Evolutionary conservation across 2,888 invertebrate species (phyloP).

Genomic region (Timandra comae): DNA sequence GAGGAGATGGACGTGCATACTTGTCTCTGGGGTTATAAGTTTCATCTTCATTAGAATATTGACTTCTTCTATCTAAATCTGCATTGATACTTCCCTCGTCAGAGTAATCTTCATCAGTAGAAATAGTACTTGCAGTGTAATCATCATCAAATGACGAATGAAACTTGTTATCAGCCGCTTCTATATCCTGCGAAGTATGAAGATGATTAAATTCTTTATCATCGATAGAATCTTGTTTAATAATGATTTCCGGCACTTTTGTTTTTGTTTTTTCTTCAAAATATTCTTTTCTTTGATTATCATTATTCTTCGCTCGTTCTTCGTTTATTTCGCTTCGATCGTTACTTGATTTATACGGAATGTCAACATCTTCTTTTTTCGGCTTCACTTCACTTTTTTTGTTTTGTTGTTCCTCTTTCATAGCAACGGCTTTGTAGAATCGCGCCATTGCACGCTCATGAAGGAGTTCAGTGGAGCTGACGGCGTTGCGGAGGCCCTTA

Average conservation of each 20-base stretch:
- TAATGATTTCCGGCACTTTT: slow-evolving; percentile 43
- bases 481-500: slow-evolving; percentile 82
- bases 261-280: slow-evolving; percentile 13
- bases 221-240: slow-evolving; percentile 54
- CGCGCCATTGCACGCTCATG: slow-evolving; percentile 89
- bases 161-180: slow-evolving; percentile 60
- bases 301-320: slow-evolving; percentile 20
- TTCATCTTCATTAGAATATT: slow-evolving; percentile 75
- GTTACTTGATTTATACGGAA: slow-evolving; percentile 45
- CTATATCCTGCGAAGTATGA: slow-evolving; percentile 45
- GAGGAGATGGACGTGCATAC: slow-evolving; percentile 38
- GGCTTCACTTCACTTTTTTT: slow-evolving; percentile 36
- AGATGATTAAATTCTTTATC: slow-evolving; percentile 40
- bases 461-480: slow-evolving; percentile 88
- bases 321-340: slow-evolving; percentile 21
- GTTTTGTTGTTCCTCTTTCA: slow-evolving; percentile 82
- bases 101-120: slow-evolving; percentile 65
- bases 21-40: slow-evolving; percentile 82
- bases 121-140: slow-evolving; percentile 80
- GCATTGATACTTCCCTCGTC: slow-evolving; percentile 60
- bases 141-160: slow-evolving; percentile 75
- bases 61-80: slow-evolving; percentile 44
- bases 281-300: slow-evolving; percentile 18
- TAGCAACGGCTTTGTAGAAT: slow-evolving; percentile 85
- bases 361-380: slow-evolving; percentile 41